Conservation (phyloP, 2,797 vertebrate species). For the Okamejei kenojei region DNA sequence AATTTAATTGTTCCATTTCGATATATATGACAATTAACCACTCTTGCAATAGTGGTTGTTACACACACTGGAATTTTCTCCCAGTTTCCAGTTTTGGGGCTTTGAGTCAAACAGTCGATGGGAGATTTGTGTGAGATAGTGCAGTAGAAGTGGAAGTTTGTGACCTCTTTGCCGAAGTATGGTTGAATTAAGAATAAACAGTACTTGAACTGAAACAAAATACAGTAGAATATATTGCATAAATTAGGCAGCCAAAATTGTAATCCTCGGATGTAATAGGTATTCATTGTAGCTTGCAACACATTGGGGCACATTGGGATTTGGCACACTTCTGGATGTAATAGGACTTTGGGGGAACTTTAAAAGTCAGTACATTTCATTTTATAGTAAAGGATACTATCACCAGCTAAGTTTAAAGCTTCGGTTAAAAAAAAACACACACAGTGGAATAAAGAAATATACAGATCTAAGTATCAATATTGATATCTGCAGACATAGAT, state of each 20-base stretch:
- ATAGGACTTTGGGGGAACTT: background rate
- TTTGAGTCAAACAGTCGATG: background rate
- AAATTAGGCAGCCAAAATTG: background rate
- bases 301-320: background rate
- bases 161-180: background rate
- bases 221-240: background rate
- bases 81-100: no score
- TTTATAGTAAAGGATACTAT: background rate
- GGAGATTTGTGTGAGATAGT: background rate
- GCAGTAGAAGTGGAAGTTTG: background rate
- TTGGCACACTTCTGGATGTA: background rate
- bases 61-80: background rate
- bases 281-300: background rate
- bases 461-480: background rate
- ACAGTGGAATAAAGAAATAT: background rate
- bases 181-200: background rate
- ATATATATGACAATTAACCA: no score
- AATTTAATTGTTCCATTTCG: no score
- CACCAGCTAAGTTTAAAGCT: background rate
- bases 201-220: background rate
- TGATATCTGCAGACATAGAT: background rate
- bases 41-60: background rate
- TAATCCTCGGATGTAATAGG: background rate
- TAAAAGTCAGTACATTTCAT: background rate
- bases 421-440: background rate